These are phyloP conservation scores for Drosophila anomalipes DNA, from an alignment of 2,888 invertebrate genomes.

Conservation along the genomic window DNA sequence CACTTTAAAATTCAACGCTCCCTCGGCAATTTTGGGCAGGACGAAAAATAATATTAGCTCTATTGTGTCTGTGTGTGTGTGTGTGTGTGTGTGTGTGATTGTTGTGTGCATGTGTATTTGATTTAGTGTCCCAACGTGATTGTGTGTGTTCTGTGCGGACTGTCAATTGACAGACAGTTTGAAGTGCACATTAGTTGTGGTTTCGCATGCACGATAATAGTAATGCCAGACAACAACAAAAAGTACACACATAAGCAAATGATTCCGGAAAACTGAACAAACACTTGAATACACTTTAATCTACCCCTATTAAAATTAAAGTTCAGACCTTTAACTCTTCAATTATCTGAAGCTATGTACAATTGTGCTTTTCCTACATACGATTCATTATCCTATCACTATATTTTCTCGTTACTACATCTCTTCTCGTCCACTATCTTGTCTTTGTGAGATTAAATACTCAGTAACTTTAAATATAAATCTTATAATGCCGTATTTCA, in stretches of 20 bases:
- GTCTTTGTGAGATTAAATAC: neutral
- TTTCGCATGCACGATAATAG: slow-evolving; percentile 66
- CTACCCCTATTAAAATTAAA: too few species aligned
- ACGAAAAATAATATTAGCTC: slow-evolving; percentile 37
- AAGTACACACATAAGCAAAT: slow-evolving; percentile 20
- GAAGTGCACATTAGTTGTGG: slow-evolving; percentile 74
- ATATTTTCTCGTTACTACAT: neutral
- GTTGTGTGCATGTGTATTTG: slow-evolving; percentile 32
- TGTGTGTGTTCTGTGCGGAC: slow-evolving; percentile 26
- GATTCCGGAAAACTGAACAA: slow-evolving; percentile 1
- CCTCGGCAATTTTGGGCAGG: slow-evolving; percentile 27
- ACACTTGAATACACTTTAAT: slow-evolving; percentile 28
- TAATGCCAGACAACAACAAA: slow-evolving; percentile 40
- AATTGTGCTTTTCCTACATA: neutral
- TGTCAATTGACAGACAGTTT: slow-evolving; percentile 72
- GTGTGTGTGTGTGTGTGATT: neutral
- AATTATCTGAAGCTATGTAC: neutral
- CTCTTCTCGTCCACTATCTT: neutral
- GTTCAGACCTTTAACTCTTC: neutral
- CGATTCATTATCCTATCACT: neutral
- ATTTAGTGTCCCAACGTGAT: slow-evolving; percentile 32
- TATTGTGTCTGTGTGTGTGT: slow-evolving; percentile 13
- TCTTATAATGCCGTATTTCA: neutral
- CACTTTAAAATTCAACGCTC: slow-evolving; percentile 24
- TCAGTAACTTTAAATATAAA: neutral